Evolutionary conservation across 1,140 invertebrate genomes (phyloP), one percentile per base, ranked within the genome.

Genomic region (Elymnias hypermnestra): DNA sequence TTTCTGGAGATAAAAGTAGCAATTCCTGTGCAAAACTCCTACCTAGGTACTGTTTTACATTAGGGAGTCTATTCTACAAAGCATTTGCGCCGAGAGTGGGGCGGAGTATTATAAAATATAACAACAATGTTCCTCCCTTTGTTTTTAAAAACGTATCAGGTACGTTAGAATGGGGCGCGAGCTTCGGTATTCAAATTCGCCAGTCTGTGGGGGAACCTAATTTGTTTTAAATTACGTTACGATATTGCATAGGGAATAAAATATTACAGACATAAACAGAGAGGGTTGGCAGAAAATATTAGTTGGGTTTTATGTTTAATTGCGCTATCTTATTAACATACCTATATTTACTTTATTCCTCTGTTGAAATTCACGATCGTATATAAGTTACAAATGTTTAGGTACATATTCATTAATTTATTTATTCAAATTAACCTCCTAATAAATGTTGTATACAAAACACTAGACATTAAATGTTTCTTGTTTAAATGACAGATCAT

Each of bases 141-240:
- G 69, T 78, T 84, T 82, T 79, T 58, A 66, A 72, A 74, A 70
- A 70, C 62, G 57, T 66, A 63, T 48, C 38, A 42, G 39, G 53
- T 70, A 64, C 54, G 53, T 62, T 43, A 36, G 56, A 61, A 71
- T 68, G 57, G 72, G 79, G 79, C 70, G 73, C 62, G 70, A 75
- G 71, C 62, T 50, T 63, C 53, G 57, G 64, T 79, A 83, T 83
- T 79, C 76, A 84, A 84, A 84, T 84, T 74, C 66, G 51, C 53
- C 56, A 68, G 68, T 51, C 60, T 35, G 67, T 66, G 67, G 77
- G 74, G 77, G 74, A 70, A 61, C 63, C 76, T 83, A 84, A 84
- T 83, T 84, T 67, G 76, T 81, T 83, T 84, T 75, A 84, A 83
- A 84, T 84, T 84, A 79, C 76, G 68, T 81, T 81, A 83, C 72